Evolutionary conservation across 53 echinoderm and acorn worm genomes (phyloP).

Genomic region (Luidia sarsii): DNA sequence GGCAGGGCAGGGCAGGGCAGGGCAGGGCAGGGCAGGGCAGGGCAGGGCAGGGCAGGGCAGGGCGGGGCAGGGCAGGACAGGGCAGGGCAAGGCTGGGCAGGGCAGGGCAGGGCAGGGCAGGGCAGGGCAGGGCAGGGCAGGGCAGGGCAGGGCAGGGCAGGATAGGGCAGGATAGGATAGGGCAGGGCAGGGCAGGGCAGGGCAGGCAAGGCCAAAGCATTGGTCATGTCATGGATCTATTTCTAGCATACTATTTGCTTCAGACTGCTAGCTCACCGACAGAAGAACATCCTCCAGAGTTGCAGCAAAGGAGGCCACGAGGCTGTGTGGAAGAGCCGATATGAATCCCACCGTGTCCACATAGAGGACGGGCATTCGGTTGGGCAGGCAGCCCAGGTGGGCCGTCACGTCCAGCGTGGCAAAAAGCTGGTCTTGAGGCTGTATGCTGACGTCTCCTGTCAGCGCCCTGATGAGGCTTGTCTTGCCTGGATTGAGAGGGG

Average conservation of each 20-base stretch:
- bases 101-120: too few relatives aligned
- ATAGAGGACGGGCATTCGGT: slow-evolving; percentile 81
- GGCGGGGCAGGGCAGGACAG: too few relatives aligned
- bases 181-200: too few relatives aligned
- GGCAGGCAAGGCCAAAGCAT: too few relatives aligned
- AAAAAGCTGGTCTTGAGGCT: slow-evolving; percentile 81
- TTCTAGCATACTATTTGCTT: not conserved
- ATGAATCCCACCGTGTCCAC: slow-evolving; percentile 96
- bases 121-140: too few relatives aligned
- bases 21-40: too few relatives aligned
- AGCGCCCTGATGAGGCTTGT: slow-evolving; percentile 84
- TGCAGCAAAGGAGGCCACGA: slow-evolving; percentile 89
- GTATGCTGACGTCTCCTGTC: slow-evolving; percentile 77
- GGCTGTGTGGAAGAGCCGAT: slow-evolving; percentile 76
- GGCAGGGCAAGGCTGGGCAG: too few relatives aligned
- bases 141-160: too few relatives aligned
- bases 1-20: too few relatives aligned
- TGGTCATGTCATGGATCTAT: not conserved
- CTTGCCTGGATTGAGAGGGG: slow-evolving; percentile 62
- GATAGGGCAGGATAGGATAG: too few relatives aligned
- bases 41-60: too few relatives aligned
- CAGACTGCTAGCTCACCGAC: slow-evolving; percentile 66
- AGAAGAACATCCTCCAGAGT: slow-evolving; percentile 92
- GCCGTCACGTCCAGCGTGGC: slow-evolving; percentile 94
- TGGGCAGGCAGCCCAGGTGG: slow-evolving; percentile 77